phyloP scores from a whole-genome alignment of 2,797 vertebrate species.

The Bovichtus variegatus region DNA sequence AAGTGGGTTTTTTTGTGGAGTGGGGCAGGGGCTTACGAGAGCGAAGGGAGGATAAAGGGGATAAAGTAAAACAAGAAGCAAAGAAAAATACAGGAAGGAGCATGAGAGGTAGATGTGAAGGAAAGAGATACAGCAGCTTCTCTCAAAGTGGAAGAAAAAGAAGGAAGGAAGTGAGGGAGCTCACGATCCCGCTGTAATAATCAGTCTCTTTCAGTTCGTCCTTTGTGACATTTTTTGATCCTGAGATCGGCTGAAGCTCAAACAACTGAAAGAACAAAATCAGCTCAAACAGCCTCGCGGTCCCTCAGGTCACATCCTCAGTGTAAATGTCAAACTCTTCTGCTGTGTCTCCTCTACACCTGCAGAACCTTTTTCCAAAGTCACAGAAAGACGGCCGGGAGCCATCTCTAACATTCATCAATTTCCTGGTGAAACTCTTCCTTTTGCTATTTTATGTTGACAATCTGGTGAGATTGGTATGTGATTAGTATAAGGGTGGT shows the following conservation, averaged over 20 bases:
- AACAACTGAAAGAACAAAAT: slow-evolving; percentile 15
- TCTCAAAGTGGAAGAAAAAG: no score
- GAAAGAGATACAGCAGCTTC: not conserved
- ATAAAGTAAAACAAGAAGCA: no score
- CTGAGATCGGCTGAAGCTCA: slow-evolving; percentile 20
- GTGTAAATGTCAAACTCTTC: slow-evolving; percentile 11
- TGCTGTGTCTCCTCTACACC: not conserved
- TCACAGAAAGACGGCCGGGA: not conserved
- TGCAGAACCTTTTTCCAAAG: not conserved
- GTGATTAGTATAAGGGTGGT: no score
- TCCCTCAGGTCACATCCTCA: slow-evolving; percentile 14
- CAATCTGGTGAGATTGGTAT: not conserved
- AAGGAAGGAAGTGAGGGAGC: no score
- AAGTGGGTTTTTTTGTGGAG: no score
- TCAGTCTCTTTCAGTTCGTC: not conserved
- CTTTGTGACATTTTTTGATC: slow-evolving; percentile 20
- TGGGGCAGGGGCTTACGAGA: no score
- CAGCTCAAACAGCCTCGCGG: not conserved
- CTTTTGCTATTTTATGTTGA: not conserved
- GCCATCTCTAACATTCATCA: not conserved
- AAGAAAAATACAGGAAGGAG: not conserved
- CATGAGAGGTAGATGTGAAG: not conserved
- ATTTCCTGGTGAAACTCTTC: not conserved
- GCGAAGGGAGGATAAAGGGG: no score
- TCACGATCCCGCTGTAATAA: no score